Evolutionary conservation across 2,888 invertebrate species (phyloP).

Genomic region (Leistus spinibarbis): DNA sequence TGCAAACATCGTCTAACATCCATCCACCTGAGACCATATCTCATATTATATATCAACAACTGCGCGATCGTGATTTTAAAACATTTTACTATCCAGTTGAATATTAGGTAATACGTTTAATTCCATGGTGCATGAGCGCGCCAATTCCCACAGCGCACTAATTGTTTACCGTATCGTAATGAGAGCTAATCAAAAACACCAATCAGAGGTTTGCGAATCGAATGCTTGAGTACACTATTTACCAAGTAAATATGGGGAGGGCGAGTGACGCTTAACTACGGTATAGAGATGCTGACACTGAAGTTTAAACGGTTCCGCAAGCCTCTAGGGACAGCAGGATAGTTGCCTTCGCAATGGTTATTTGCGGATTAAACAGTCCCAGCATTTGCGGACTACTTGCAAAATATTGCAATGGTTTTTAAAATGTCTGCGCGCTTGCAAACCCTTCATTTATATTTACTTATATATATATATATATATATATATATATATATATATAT

Average conservation of each 20-base stretch:
- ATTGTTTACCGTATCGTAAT: background rate
- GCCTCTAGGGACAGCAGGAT: background rate
- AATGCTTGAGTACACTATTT: background rate
- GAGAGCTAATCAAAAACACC: background rate
- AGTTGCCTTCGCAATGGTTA: background rate
- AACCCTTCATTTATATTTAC: too few species aligned
- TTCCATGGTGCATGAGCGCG: too few species aligned
- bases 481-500: background rate
- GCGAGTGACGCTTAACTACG: background rate
- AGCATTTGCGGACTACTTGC: too few species aligned
- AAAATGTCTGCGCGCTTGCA: too few species aligned
- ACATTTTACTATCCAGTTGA: too few species aligned
- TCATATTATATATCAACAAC: too few species aligned
- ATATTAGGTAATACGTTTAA: too few species aligned
- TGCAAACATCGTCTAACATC: background rate
- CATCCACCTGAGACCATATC: background rate
- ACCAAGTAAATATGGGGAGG: background rate
- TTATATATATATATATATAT: background rate
- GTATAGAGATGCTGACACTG: background rate
- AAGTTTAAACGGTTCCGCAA: background rate
- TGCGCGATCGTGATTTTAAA: too few species aligned
- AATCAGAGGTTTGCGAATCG: too few species aligned
- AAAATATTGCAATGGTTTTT: too few species aligned
- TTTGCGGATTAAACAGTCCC: background rate
- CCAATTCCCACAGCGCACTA: too few species aligned